Base-by-base conservation (phyloP, 92 coral and sea anemone species). In the Porites lobata region DNA sequence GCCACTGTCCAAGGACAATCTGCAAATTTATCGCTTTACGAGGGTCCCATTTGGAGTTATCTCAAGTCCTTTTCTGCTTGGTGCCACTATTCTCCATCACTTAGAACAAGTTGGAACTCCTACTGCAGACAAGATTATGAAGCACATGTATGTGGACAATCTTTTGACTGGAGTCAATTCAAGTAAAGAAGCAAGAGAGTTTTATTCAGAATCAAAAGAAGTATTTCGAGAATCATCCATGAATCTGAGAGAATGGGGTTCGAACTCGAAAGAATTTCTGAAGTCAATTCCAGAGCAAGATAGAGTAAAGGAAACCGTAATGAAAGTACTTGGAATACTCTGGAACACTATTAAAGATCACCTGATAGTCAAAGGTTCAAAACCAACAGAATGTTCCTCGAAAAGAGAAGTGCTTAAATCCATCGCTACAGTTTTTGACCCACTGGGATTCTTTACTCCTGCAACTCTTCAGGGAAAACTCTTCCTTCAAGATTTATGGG, bases 301-400 rank as follows among this genome's bases (percentile, higher is more conserved):
- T 9, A 79, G 70, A 79, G 73, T 14, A 22, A 59, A 57, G 69
- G 84, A 79, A 21, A 79, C 51, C 14, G 1, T 79, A 57, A 38
- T 54, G 57, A 79, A 64, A 62, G 73, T 79, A 1, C 72, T 79
- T 57, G 72, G 84, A 62, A 12, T 79, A 11, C 70, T 79, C 13
- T 59, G 84, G 79, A 69, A 38, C 18, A 69, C 75, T 69, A 10
- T 29, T 38, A 26, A 26, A 26, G 29, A 26, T 26, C 29, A 26
- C 29, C 29, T 26, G 29, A 26, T 26, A 26, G 29, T 26, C 47
- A 69, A 32, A 69, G 75, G 19, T 29, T 14, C 54, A 13, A 38
- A 26, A 69, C 22, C 8, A 69, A 69, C 53, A 14, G 54, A 38
- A 69, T 69, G 22, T 69, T 69, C 75, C 53, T 11, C 22, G 8